Percentiles rank a stretch among this genome's conserved stretches.
Conservation (phyloP, 2,113 vertebrate genomes). For the Chamaea fasciata region DNA sequence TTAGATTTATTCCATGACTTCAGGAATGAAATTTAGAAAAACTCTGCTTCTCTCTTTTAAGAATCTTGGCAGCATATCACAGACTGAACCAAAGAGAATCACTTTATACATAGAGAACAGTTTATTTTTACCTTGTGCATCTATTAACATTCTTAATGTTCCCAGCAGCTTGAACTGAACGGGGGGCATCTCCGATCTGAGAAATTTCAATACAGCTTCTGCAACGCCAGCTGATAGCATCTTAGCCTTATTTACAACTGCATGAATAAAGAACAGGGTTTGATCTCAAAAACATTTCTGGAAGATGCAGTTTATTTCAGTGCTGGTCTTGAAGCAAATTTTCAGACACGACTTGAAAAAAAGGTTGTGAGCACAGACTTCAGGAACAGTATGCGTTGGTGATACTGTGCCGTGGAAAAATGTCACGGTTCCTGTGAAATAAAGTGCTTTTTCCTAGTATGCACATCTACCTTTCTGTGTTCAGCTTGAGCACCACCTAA, state of each 20-base stretch:
- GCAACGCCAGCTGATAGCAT: conserved; percentile 94
- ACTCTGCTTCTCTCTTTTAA: not conserved
- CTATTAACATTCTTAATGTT: conserved; percentile 97
- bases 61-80: not conserved
- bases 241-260: conserved; percentile 98
- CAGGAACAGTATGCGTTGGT: not conserved
- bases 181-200: conserved; percentile 96
- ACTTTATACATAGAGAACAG: conserved; percentile 20
- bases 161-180: conserved; percentile 98
- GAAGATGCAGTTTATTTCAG: conserved; percentile 1
- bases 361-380: not conserved
- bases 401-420: not conserved
- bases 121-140: conserved; percentile 90
- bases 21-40: not conserved
- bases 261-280: conserved; percentile 41
- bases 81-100: conserved; percentile 22
- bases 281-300: not conserved
- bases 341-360: not conserved
- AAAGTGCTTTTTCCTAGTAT: not conserved
- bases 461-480: not conserved
- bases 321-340: not conserved
- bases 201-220: conserved; percentile 91
- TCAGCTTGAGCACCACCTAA: not conserved
- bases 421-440: not conserved
- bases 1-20: conserved; percentile 1